Percentiles rank a stretch among this genome's conserved stretches.
Conservation (phyloP, 2,888 invertebrate genomes). For the Cryptops parisi region DNA sequence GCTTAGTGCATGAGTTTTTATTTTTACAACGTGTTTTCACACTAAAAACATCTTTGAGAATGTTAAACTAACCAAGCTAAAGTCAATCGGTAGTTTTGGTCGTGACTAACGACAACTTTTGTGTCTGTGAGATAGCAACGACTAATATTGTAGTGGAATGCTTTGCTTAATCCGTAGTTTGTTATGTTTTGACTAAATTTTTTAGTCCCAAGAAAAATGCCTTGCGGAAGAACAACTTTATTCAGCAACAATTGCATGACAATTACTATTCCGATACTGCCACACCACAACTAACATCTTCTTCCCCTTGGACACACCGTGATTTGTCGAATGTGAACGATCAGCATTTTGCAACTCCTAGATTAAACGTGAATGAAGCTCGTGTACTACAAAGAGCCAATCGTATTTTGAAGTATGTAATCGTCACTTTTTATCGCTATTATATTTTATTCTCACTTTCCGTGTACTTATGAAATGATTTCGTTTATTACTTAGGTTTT, state of each 20-base stretch:
- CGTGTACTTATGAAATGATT: no score
- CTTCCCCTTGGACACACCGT: neutral
- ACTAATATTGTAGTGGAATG: neutral
- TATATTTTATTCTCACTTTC: neutral
- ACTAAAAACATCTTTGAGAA: no score
- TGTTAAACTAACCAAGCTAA: no score
- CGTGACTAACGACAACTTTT: no score
- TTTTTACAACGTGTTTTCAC: no score
- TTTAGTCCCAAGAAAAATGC: no score
- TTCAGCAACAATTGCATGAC: no score
- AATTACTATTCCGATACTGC: neutral
- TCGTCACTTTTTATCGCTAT: neutral
- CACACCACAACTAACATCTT: neutral
- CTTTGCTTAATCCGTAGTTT: neutral
- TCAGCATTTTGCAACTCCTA: neutral
- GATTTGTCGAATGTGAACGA: neutral
- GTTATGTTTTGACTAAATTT: neutral
- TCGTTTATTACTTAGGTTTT: no score
- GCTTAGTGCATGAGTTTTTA: no score
- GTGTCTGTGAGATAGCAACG: no score
- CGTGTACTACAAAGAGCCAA: conserved; percentile 27
- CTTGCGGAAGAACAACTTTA: no score
- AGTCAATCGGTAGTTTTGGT: no score
- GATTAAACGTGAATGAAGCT: conserved; percentile 22
- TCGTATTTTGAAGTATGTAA: conserved; percentile 20